A percentile compares a stretch with the other conserved stretches of the same genome.
Conservation (phyloP, 1,140 invertebrate species). For the Physella acuta region DNA sequence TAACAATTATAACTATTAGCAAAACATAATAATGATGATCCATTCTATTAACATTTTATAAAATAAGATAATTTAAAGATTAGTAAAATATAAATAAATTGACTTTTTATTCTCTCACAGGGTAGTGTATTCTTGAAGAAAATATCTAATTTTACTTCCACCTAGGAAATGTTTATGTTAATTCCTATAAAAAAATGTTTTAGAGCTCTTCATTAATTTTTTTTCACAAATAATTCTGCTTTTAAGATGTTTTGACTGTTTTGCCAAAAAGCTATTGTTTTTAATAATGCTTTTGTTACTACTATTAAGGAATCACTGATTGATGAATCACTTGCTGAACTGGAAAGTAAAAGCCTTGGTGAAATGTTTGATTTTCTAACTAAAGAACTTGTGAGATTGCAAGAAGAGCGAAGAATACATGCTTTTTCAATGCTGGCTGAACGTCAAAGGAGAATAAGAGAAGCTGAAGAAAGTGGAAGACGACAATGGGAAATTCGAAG, state of each 20-base stretch:
- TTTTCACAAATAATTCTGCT: too few species aligned
- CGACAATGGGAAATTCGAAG: constrained; percentile 70
- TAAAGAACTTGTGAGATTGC: constrained; percentile 72
- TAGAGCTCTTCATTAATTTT: too few species aligned
- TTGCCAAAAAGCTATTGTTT: background rate
- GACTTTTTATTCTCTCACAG: too few species aligned
- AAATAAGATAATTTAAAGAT: too few species aligned
- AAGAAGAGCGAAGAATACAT: constrained; percentile 73
- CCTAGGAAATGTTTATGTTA: too few species aligned
- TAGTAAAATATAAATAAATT: too few species aligned
- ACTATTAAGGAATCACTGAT: constrained; percentile 51
- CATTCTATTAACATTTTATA: too few species aligned
- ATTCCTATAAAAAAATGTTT: too few species aligned
- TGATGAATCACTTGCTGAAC: constrained; percentile 52
- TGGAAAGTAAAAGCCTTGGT: constrained; percentile 68
- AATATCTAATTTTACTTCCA: too few species aligned
- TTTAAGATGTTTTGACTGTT: background rate
- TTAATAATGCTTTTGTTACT: background rate
- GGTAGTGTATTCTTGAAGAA: too few species aligned
- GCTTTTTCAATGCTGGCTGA: constrained; percentile 72
- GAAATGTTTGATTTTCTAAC: constrained; percentile 73
- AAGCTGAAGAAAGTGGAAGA: constrained; percentile 72
- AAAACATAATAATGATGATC: too few species aligned
- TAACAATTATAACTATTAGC: too few species aligned
- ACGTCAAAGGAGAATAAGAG: constrained; percentile 68